Percentiles rank a stretch among this genome's conserved stretches.
These are phyloP conservation scores for Atrina japonica DNA, from an alignment of 2,888 invertebrate species.

Conservation along the genomic window DNA sequence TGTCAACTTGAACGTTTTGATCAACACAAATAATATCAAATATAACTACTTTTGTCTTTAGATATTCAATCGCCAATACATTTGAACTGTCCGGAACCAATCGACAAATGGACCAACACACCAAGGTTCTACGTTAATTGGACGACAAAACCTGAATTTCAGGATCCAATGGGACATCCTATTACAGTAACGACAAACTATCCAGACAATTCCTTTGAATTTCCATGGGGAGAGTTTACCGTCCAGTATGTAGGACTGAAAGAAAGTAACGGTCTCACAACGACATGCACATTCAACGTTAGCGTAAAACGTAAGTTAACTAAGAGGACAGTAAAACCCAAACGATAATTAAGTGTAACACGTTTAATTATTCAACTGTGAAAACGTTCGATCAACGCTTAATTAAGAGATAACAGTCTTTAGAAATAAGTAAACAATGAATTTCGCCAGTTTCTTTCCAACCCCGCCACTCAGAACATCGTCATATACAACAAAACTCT, in stretches of 20 bases:
- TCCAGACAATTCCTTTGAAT: constrained; percentile 30
- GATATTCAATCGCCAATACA: constrained; percentile 56
- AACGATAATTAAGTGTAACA: too few relatives aligned
- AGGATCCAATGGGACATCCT: constrained; percentile 46
- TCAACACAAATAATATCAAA: not conserved
- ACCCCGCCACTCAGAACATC: too few relatives aligned
- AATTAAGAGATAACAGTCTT: too few relatives aligned
- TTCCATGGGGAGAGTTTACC: constrained; percentile 60
- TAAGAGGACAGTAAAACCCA: constrained; percentile 22
- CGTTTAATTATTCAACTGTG: too few relatives aligned
- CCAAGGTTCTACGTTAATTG: constrained; percentile 40
- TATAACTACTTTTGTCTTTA: constrained; percentile 29
- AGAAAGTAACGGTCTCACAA: constrained; percentile 26
- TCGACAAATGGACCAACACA: constrained; percentile 30
- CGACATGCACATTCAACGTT: constrained; percentile 28
- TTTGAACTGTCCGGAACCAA: constrained; percentile 38
- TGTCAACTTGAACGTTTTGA: too few relatives aligned
- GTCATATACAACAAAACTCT: too few relatives aligned
- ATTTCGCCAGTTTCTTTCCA: too few relatives aligned
- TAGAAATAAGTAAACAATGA: too few relatives aligned
- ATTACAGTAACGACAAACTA: constrained; percentile 50
- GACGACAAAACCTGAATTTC: constrained; percentile 51
- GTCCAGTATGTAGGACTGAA: constrained; percentile 57
- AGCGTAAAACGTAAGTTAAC: constrained; percentile 28
- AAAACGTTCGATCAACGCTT: too few relatives aligned